Conservation (phyloP, 1,140 invertebrate genomes). For the Archivesica marissinica region DNA sequence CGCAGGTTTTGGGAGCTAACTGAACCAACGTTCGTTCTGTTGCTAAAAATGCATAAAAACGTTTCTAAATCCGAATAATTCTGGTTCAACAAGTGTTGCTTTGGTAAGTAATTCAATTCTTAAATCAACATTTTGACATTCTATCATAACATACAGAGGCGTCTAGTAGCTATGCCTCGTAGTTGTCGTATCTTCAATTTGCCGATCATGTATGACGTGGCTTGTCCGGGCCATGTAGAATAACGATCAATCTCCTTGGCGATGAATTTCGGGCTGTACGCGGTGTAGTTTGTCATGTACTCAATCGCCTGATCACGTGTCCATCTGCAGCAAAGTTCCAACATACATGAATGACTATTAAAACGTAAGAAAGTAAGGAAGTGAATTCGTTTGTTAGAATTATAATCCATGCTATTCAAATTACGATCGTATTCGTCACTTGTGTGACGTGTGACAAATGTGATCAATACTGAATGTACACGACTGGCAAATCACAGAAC, state of each 20-base stretch:
- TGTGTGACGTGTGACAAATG: no score
- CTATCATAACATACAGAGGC: constrained; percentile 73
- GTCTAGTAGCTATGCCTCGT: constrained; percentile 76
- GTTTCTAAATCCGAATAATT: no score
- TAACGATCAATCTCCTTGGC: constrained; percentile 83
- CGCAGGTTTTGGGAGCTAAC: background rate
- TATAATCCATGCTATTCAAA: no score
- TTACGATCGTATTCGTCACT: no score
- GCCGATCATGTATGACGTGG: constrained; percentile 84
- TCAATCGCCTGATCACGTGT: constrained; percentile 80
- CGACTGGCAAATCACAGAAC: no score
- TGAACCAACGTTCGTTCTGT: no score
- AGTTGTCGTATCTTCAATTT: constrained; percentile 84
- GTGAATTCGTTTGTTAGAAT: no score
- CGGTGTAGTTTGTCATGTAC: constrained; percentile 81
- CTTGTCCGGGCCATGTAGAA: constrained; percentile 84
- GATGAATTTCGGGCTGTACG: constrained; percentile 68
- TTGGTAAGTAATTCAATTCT: background rate
- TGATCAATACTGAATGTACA: no score
- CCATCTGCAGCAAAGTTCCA: constrained; percentile 80
- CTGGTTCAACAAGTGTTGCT: no score
- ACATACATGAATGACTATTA: no score
- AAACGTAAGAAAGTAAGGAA: no score
- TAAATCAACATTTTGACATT: background rate
- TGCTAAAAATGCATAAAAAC: no score